phyloP scores from a whole-genome alignment of 2,797 vertebrate genomes.

The Galaxias olidus region DNA sequence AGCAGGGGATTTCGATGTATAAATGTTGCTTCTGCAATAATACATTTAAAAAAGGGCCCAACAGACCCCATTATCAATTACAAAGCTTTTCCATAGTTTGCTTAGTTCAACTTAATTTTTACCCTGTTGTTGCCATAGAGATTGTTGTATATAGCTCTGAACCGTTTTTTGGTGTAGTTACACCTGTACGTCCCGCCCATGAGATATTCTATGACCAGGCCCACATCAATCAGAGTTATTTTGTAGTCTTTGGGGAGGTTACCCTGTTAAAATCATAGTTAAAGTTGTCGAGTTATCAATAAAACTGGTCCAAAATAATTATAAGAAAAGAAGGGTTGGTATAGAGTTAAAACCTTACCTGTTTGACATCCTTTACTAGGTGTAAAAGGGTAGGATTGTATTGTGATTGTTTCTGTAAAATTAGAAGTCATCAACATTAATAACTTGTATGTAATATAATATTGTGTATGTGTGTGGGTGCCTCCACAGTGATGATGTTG shows the following conservation, averaged over 20 bases:
- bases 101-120: slow-evolving; percentile 25
- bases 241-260: slow-evolving; percentile 98
- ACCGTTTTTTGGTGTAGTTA: slow-evolving; percentile 96
- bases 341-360: slow-evolving; percentile 72
- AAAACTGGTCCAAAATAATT: not conserved
- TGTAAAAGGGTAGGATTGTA: slow-evolving; percentile 95
- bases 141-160: slow-evolving; percentile 97
- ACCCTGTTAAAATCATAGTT: slow-evolving; percentile 72
- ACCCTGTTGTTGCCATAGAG: slow-evolving; percentile 93
- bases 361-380: slow-evolving; percentile 94
- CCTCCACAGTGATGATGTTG: not conserved
- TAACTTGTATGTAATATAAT: not conserved
- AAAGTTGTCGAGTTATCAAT: not conserved
- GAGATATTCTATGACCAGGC: slow-evolving; percentile 94
- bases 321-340: not conserved
- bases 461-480: not conserved
- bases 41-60: not conserved
- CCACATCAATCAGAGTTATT: slow-evolving; percentile 95
- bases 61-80: not conserved
- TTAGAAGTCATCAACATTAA: slow-evolving; percentile 16
- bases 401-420: slow-evolving; percentile 88
- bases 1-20: not conserved
- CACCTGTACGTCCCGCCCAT: slow-evolving; percentile 99
- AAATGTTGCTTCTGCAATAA: not conserved
- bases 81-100: not conserved